These are phyloP conservation scores for Enteromius viviparus DNA, from an alignment of 2,797 vertebrate species.

Conservation along the genomic window DNA sequence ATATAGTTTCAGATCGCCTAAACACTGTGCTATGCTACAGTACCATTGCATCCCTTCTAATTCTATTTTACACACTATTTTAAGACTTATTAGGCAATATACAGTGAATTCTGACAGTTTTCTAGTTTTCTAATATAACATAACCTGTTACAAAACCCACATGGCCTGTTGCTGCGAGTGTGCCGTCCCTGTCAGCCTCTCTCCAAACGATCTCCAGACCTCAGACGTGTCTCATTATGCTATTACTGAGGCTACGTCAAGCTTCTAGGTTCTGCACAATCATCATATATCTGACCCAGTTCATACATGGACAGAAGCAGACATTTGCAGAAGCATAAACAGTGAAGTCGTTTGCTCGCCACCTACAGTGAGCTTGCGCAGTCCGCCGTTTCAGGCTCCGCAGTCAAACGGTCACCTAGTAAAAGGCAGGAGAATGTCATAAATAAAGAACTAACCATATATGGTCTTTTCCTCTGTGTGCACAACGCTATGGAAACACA, in stretches of 20 bases:
- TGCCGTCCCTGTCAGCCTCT: constrained; percentile 63
- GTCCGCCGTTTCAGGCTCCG: not conserved
- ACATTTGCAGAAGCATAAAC: constrained; percentile 12
- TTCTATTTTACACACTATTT: not conserved
- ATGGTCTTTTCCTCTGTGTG: constrained; percentile 75
- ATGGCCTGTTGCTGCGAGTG: constrained; percentile 62
- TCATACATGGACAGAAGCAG: not conserved
- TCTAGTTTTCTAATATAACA: constrained; percentile 1
- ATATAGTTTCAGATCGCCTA: not conserved
- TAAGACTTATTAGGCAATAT: not conserved
- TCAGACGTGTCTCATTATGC: constrained; percentile 49
- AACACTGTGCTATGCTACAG: not conserved
- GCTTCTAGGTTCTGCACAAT: constrained; percentile 20
- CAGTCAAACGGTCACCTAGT: constrained; percentile 37
- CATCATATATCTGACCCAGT: constrained; percentile 21
- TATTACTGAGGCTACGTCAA: constrained; percentile 19
- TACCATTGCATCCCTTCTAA: not conserved
- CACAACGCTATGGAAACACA: constrained; percentile 78
- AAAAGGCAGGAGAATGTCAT: constrained; percentile 63
- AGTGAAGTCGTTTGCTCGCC: not conserved
- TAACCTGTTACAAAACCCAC: constrained; percentile 11
- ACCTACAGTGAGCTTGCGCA: not conserved
- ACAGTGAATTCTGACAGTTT: not conserved
- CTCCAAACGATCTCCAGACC: constrained; percentile 66
- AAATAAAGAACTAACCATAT: constrained; percentile 79